These are phyloP conservation scores for Temnopleurus reevesii DNA, from an alignment of 53 echinoderm and acorn worm genomes.

Conservation along the genomic window DNA sequence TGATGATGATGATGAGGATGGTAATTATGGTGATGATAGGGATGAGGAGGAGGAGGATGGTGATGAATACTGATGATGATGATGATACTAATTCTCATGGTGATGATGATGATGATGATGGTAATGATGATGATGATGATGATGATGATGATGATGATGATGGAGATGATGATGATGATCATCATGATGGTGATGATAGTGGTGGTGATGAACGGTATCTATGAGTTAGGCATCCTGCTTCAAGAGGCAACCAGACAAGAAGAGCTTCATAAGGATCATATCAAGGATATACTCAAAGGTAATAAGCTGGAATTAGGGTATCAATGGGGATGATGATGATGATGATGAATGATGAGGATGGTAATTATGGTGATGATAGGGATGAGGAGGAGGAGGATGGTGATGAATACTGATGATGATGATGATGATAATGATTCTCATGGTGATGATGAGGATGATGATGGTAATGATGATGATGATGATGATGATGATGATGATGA, in stretches of 20 bases:
- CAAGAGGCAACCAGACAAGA: constrained; percentile 30
- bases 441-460: not conserved
- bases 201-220: not conserved
- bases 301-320: no score
- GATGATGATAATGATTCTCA: not conserved
- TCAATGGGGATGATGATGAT: not conserved
- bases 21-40: not conserved
- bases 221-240: constrained; percentile 48
- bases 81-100: no score
- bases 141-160: constrained; percentile 3
- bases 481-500: not conserved
- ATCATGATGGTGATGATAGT: not conserved
- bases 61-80: no score
- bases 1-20: no score
- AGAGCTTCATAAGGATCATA: not conserved
- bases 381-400: not conserved
- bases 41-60: not conserved
- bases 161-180: constrained; percentile 14
- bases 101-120: not conserved
- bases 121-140: not conserved
- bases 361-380: not conserved
- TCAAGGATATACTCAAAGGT: constrained; percentile 38
- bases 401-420: no score
- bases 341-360: no score
- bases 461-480: not conserved